Percentiles rank a stretch among this genome's conserved stretches.
These are phyloP conservation scores for Lamellibrachia luymesi DNA, from an alignment of 1,140 invertebrate species.

Conservation along the genomic window DNA sequence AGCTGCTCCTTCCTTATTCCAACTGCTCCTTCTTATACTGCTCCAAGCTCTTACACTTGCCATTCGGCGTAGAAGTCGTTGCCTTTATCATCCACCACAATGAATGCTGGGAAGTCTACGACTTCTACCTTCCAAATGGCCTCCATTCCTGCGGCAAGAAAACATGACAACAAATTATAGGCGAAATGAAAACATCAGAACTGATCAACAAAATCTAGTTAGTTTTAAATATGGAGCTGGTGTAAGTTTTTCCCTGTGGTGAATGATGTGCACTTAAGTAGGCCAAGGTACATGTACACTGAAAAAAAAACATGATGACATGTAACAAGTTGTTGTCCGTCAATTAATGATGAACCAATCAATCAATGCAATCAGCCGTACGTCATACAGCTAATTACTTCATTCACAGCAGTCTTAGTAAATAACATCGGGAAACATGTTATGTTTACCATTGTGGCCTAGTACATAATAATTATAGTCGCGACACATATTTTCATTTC, in stretches of 20 bases:
- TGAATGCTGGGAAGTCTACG: conserved; percentile 57
- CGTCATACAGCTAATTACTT: not conserved
- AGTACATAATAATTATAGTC: not conserved
- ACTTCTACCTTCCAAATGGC: conserved; percentile 57
- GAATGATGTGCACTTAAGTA: not conserved
- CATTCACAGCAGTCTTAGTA: not conserved
- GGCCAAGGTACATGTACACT: not conserved
- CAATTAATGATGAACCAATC: not conserved
- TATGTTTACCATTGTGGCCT: not conserved
- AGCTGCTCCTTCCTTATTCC: not conserved
- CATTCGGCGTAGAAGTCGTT: conserved; percentile 59
- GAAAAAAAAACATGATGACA: not conserved
- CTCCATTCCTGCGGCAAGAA: conserved; percentile 53
- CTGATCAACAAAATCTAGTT: not conserved
- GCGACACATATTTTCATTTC: not conserved
- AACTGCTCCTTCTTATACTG: not conserved
- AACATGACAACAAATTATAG: not conserved
- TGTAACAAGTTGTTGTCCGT: not conserved
- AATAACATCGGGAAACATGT: not conserved
- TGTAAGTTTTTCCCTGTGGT: not conserved
- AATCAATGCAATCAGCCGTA: not conserved
- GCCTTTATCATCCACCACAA: conserved; percentile 58
- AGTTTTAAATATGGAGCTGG: not conserved
- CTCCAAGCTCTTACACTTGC: conserved; percentile 33
- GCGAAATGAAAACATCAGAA: not conserved